phyloP scores from a whole-genome alignment of 2,113 vertebrate species.

The Oryzias woworae region DNA sequence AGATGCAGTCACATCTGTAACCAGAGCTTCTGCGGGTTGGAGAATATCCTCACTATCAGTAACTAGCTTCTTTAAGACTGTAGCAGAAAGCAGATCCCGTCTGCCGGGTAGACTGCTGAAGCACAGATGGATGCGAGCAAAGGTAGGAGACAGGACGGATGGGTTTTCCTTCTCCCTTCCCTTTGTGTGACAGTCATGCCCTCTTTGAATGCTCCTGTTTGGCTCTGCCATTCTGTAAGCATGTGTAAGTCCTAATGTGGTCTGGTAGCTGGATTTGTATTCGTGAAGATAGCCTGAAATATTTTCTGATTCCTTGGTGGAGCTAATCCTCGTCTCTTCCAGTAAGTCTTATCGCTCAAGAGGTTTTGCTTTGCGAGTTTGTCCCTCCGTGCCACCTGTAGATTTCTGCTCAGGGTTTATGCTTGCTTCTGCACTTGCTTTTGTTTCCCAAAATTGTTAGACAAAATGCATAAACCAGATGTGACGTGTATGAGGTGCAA shows the following conservation, averaged over 20 bases:
- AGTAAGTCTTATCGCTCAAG: conserved; percentile 25
- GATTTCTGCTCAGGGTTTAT: conserved; percentile 24
- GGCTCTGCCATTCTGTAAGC: conserved; percentile 39
- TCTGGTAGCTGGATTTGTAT: conserved; percentile 54
- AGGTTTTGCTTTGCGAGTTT: conserved; percentile 19
- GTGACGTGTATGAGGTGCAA: conserved; percentile 62
- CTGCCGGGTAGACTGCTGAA: conserved; percentile 36
- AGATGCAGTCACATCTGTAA: conserved; percentile 55
- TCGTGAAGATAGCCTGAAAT: conserved; percentile 74
- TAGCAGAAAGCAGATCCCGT: conserved; percentile 17
- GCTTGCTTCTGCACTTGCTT: conserved; percentile 34
- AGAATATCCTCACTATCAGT: conserved; percentile 38
- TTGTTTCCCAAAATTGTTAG: conserved; percentile 41
- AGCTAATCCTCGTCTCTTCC: conserved; percentile 41
- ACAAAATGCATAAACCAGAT: conserved; percentile 54
- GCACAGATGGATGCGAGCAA: conserved; percentile 46
- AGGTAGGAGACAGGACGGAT: conserved; percentile 55
- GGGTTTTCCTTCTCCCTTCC: conserved; percentile 7
- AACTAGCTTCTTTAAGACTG: conserved; percentile 59
- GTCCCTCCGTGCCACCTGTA: conserved; percentile 25
- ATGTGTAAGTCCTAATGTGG: conserved; percentile 55
- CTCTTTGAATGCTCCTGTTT: neutral
- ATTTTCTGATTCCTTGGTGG: conserved; percentile 70
- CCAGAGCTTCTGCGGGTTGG: conserved; percentile 59
- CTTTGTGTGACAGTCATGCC: conserved; percentile 13